Percentiles rank a stretch among this genome's conserved stretches.
Conservation (phyloP, 2,888 invertebrate genomes). For the Meiosimyza decipiens region DNA sequence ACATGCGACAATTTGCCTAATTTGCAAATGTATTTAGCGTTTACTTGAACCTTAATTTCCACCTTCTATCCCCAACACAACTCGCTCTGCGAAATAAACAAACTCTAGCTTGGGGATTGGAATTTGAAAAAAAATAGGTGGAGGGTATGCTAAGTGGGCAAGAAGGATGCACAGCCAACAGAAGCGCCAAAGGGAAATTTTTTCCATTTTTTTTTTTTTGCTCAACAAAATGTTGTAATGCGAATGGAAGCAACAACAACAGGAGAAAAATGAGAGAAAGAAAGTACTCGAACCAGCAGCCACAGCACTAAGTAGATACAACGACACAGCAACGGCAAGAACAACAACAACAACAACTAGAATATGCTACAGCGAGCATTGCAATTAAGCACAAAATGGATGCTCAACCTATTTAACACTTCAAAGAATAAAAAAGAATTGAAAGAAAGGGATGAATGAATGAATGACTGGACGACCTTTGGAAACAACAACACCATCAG, state of each 20-base stretch:
- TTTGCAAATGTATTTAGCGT: slow-evolving; percentile 18
- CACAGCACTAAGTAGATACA: background rate
- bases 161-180: no score
- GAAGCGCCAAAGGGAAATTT: no score
- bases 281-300: background rate
- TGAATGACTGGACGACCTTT: background rate
- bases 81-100: no score
- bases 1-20: slow-evolving; percentile 24
- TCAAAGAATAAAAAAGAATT: slow-evolving; percentile 3
- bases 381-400: slow-evolving; percentile 23
- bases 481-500: background rate
- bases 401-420: slow-evolving; percentile 19
- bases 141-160: no score
- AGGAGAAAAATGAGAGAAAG: no score
- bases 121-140: no score
- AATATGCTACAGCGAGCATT: slow-evolving; percentile 16
- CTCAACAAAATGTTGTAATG: no score
- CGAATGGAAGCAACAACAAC: no score
- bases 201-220: no score
- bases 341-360: slow-evolving; percentile 29
- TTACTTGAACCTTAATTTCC: no score
- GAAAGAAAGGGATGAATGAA: background rate
- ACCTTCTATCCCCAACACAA: no score
- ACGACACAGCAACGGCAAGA: slow-evolving; percentile 44
- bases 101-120: no score